Evolutionary conservation across 23 tunicate genomes (phyloP).

Genomic region (Botrylloides violaceus): DNA sequence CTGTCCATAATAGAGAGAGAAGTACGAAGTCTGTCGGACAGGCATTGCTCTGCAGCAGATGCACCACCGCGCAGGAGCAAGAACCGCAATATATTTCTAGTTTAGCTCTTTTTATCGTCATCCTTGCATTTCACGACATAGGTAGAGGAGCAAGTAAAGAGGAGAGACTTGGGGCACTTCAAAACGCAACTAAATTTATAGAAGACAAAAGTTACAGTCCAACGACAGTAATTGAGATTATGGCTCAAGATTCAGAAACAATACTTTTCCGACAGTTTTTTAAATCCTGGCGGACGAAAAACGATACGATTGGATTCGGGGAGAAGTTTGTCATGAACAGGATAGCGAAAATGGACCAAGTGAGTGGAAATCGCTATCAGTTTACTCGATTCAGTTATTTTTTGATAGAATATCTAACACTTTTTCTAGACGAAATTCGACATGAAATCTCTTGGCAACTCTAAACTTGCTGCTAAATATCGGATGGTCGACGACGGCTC

Average conservation of each 20-base stretch:
- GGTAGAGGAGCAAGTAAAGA: constrained; percentile 85
- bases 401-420: background rate
- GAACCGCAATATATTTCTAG: background rate
- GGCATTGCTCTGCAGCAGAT: too few relatives aligned
- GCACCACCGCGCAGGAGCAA: too few relatives aligned
- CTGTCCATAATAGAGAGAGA: too few relatives aligned
- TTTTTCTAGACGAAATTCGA: constrained; percentile 47
- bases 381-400: background rate
- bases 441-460: constrained; percentile 40
- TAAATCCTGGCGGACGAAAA: constrained; percentile 57
- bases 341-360: constrained; percentile 43
- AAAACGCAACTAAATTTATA: constrained; percentile 53
- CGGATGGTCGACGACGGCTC: constrained; percentile 96
- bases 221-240: constrained; percentile 43
- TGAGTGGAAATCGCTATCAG: too few relatives aligned
- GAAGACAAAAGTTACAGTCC: constrained; percentile 34
- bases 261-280: constrained; percentile 78
- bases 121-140: too few relatives aligned
- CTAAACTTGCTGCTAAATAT: constrained; percentile 74
- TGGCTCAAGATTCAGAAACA: constrained; percentile 67
- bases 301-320: constrained; percentile 66
- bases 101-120: background rate
- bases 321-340: constrained; percentile 40
- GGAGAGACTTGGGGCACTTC: constrained; percentile 70
- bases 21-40: too few relatives aligned